Evolutionary conservation across 2,888 invertebrate genomes (phyloP).

Genomic region (Cephus runcator): DNA sequence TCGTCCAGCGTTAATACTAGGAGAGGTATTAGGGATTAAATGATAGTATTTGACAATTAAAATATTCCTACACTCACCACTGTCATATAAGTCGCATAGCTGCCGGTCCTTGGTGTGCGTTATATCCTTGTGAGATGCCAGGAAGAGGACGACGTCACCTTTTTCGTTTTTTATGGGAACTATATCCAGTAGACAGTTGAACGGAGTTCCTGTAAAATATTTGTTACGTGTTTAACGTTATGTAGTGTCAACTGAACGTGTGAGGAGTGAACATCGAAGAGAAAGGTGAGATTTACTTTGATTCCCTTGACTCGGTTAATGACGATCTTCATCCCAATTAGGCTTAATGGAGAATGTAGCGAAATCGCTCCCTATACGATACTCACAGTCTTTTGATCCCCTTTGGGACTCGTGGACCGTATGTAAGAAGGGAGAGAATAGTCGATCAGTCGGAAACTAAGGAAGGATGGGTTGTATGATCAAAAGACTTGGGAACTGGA

Average conservation of each 20-base stretch:
- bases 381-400: neutral
- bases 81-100: constrained; percentile 81
- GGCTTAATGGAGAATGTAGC: neutral
- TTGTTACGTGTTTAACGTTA: neutral
- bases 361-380: neutral
- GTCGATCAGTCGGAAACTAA: neutral
- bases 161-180: constrained; percentile 99
- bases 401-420: neutral
- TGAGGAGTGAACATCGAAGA: neutral
- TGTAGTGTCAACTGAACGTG: neutral
- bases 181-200: constrained; percentile 96
- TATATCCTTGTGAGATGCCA: constrained; percentile 97
- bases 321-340: neutral
- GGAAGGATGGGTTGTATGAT: neutral
- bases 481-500: neutral
- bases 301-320: neutral
- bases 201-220: constrained; percentile 79
- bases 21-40: neutral
- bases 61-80: constrained; percentile 74
- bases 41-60: neutral
- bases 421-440: neutral
- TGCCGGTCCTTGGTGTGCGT: constrained; percentile 79
- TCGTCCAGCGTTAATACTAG: neutral
- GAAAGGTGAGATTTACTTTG: neutral
- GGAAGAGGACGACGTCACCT: constrained; percentile 93